Evolutionary conservation across 2,797 vertebrate species (phyloP).

Genomic region (Lepilemur septentrionalis): DNA sequence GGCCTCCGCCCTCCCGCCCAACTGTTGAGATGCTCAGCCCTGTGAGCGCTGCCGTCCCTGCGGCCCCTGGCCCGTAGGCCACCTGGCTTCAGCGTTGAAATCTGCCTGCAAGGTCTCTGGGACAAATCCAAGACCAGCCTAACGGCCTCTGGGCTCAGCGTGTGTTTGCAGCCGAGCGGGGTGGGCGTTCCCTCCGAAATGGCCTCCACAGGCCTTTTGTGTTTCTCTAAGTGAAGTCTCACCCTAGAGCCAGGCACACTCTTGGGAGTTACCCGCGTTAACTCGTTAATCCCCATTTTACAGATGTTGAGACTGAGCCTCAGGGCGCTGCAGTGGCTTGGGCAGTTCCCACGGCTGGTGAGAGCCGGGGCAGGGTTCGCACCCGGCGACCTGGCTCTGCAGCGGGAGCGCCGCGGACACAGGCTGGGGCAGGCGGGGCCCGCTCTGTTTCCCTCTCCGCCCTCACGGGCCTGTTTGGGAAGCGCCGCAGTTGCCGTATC

Average conservation of each 20-base stretch:
- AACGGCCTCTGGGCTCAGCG: not conserved
- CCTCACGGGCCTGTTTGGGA: not conserved
- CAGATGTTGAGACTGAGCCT: not conserved
- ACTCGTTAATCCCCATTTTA: not conserved
- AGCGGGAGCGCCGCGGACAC: rapidly evolving
- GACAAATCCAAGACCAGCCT: not conserved
- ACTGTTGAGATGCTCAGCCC: not conserved
- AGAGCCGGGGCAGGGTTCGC: not conserved
- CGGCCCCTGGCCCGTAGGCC: not conserved
- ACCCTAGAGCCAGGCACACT: not conserved
- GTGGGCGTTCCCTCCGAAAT: not conserved
- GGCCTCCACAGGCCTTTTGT: not conserved
- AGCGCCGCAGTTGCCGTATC: not conserved
- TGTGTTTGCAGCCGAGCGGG: not conserved
- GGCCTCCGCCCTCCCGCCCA: not conserved
- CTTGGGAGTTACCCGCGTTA: not conserved
- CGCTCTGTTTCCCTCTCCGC: not conserved
- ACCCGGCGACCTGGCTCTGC: not conserved
- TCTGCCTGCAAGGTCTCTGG: not conserved
- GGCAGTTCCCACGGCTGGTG: not conserved
- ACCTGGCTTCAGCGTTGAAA: not conserved
- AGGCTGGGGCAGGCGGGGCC: not conserved
- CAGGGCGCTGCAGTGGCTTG: not conserved
- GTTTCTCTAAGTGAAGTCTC: not conserved
- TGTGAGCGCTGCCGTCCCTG: no score